Evolutionary conservation across 1,140 invertebrate genomes (phyloP).

Genomic region (Orchesella cincta): DNA sequence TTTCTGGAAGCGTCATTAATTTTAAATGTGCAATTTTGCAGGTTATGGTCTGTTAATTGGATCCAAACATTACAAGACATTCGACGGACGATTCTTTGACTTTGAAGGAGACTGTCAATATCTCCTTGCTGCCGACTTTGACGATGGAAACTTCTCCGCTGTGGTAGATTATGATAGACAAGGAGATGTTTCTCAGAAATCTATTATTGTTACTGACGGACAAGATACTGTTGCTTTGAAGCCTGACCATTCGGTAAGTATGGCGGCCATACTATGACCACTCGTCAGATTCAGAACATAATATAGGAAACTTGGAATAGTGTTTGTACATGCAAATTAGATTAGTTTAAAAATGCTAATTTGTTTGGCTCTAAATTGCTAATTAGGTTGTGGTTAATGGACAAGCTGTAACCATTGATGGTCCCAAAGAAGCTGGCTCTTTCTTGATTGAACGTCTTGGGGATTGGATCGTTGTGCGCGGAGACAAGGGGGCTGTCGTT

Average conservation of each 20-base stretch:
- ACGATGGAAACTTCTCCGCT: constrained; percentile 76
- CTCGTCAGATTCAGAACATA: background rate
- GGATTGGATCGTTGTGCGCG: background rate
- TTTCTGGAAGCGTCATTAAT: background rate
- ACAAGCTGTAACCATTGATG: background rate
- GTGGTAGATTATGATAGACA: constrained; percentile 64
- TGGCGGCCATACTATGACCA: background rate
- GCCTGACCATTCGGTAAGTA: constrained; percentile 62
- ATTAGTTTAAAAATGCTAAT: background rate
- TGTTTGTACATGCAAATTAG: too few relatives aligned
- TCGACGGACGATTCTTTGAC: constrained; percentile 75
- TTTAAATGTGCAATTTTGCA: constrained; percentile 51
- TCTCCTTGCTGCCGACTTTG: constrained; percentile 77
- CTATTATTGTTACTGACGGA: constrained; percentile 64
- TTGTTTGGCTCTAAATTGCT: background rate
- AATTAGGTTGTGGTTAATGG: constrained; percentile 1
- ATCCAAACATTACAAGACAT: constrained; percentile 80
- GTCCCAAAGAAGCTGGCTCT: constrained; percentile 3
- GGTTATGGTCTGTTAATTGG: constrained; percentile 70
- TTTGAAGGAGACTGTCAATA: constrained; percentile 81
- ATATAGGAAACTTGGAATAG: too few relatives aligned
- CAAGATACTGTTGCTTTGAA: constrained; percentile 65
- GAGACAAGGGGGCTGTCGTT: constrained; percentile 49
- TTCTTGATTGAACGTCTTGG: background rate
- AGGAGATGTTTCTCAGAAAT: constrained; percentile 57